Evolutionary conservation across 2,113 vertebrate species (phyloP).

Genomic region (Siniperca knerii): DNA sequence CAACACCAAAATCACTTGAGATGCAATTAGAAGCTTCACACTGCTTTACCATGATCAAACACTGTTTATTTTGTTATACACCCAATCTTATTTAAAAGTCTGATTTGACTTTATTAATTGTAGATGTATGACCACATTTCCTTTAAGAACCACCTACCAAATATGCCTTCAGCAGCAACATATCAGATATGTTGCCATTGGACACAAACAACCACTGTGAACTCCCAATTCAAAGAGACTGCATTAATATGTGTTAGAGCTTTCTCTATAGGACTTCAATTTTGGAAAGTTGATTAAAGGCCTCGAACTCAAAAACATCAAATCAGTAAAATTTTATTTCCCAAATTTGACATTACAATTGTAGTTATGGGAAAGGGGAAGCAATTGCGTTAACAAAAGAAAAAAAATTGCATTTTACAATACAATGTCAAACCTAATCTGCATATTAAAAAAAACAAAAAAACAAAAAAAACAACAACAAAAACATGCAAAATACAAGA

Average conservation of each 20-base stretch:
- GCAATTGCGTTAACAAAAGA: conserved; percentile 62
- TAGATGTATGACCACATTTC: not conserved
- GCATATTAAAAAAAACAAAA: conserved; percentile 61
- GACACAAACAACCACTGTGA: too few relatives aligned
- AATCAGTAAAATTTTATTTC: conserved; percentile 81
- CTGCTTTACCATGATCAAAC: too few relatives aligned
- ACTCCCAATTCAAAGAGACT: not conserved
- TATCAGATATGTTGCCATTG: too few relatives aligned
- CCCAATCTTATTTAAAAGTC: not conserved
- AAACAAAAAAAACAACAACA: conserved; percentile 8
- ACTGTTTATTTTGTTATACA: not conserved
- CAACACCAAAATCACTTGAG: too few relatives aligned
- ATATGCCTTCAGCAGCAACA: not conserved
- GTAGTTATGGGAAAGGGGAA: conserved; percentile 54
- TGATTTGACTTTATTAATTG: not conserved
- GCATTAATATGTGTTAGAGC: not conserved
- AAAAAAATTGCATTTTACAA: conserved; percentile 71
- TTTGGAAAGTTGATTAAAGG: not conserved
- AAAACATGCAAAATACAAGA: conserved; percentile 73
- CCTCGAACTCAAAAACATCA: conserved; percentile 29
- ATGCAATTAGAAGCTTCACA: too few relatives aligned
- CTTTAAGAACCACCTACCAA: too few relatives aligned
- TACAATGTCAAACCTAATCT: conserved; percentile 72
- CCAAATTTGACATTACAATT: conserved; percentile 68
- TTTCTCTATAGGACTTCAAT: not conserved